Conservation (phyloP, 2,113 vertebrate species). For the Shinisaurus crocodilurus region DNA sequence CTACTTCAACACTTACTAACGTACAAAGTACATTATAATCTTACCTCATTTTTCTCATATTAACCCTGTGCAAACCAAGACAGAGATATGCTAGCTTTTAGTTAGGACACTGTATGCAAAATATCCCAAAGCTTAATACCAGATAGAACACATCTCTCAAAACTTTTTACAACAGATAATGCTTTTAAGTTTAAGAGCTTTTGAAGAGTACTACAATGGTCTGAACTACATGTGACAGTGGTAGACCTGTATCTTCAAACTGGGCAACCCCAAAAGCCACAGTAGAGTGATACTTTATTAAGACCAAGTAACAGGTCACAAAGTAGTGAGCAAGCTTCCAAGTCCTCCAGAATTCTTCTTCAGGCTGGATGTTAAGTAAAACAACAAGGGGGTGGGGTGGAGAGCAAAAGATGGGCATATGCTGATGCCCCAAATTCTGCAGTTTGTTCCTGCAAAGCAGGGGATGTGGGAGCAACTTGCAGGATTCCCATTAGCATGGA, state of each 20-base stretch:
- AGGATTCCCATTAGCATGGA: not conserved
- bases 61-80: not conserved
- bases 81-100: not conserved
- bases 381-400: not conserved
- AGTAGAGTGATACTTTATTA: not conserved
- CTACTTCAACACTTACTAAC: not conserved
- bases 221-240: not conserved
- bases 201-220: not conserved
- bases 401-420: not conserved
- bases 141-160: not conserved
- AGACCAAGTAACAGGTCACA: too few relatives aligned
- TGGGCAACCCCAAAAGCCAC: not conserved
- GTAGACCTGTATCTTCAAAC: not conserved
- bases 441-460: not conserved
- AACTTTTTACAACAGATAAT: not conserved
- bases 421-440: not conserved
- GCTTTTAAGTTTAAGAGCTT: too few relatives aligned
- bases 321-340: too few relatives aligned
- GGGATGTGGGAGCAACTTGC: not conserved
- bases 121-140: not conserved
- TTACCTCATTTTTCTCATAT: not conserved
- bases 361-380: not conserved
- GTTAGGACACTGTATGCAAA: not conserved
- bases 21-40: not conserved
- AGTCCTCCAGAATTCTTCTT: not conserved